Evolutionary conservation across 1,140 invertebrate species (phyloP).

Genomic region (Colletes latitarsis): DNA sequence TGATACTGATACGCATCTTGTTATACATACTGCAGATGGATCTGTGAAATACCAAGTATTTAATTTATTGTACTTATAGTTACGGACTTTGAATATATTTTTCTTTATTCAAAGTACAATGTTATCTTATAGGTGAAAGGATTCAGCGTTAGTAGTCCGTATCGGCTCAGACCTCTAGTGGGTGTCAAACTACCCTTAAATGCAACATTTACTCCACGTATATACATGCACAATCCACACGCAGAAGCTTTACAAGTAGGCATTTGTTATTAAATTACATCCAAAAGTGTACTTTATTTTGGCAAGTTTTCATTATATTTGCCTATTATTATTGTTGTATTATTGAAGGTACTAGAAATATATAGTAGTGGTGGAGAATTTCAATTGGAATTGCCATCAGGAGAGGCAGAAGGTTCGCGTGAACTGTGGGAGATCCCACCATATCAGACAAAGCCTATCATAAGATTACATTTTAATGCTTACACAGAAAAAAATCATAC

Average conservation of each 20-base stretch:
- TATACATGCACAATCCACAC: constrained; percentile 97
- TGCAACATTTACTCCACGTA: constrained; percentile 93
- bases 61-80: constrained; percentile 15
- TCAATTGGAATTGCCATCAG: constrained; percentile 93
- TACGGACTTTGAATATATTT: constrained; percentile 43
- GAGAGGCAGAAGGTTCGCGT: constrained; percentile 88
- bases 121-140: constrained; percentile 86
- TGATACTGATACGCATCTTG: constrained; percentile 92
- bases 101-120: constrained; percentile 33
- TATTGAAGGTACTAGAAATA: constrained; percentile 89
- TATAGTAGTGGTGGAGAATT: constrained; percentile 96
- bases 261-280: constrained; percentile 39
- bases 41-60: constrained; percentile 89
- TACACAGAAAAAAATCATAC: constrained; percentile 89
- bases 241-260: constrained; percentile 90
- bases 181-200: constrained; percentile 95
- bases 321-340: constrained; percentile 13
- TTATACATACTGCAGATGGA: constrained; percentile 96
- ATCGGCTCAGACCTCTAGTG: constrained; percentile 93
- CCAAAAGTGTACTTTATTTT: not conserved
- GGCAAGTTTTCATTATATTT: not conserved
- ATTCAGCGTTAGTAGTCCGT: constrained; percentile 92
- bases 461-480: constrained; percentile 91
- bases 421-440: constrained; percentile 95
- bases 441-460: constrained; percentile 93